Evolutionary conservation across 2,888 invertebrate species (phyloP).

Genomic region (Horisme vitalbata): DNA sequence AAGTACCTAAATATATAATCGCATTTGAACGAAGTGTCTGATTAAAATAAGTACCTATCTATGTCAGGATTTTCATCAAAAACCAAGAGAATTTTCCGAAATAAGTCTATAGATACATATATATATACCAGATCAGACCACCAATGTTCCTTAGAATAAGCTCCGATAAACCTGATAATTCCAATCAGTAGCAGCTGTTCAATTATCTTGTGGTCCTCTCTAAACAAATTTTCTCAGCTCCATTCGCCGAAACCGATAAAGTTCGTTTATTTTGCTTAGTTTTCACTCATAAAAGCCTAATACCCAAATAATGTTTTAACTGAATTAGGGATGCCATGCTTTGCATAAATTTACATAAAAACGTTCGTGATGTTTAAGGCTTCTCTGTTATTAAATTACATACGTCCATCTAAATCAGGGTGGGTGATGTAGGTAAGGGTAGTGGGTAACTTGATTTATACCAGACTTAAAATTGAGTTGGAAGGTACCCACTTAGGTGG

Average conservation of each 20-base stretch:
- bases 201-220: conserved; percentile 31
- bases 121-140: too few species aligned
- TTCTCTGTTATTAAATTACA: conserved; percentile 53
- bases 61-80: too few species aligned
- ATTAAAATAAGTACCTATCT: too few species aligned
- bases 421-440: conserved; percentile 23
- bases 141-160: too few species aligned
- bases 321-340: conserved; percentile 46
- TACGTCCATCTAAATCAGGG: conserved; percentile 50
- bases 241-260: conserved; percentile 39
- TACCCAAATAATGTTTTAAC: conserved; percentile 38
- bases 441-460: conserved; percentile 18
- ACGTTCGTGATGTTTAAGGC: conserved; percentile 40
- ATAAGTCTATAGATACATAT: too few species aligned
- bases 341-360: conserved; percentile 53
- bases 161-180: conserved; percentile 17
- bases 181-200: conserved; percentile 21
- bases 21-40: too few species aligned
- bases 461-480: conserved; percentile 1
- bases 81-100: too few species aligned
- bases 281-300: not conserved
- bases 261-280: conserved; percentile 36
- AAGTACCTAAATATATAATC: too few species aligned
- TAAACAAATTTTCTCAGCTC: conserved; percentile 30
- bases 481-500: too few species aligned